Evolutionary conservation across 30 jellyfish, hydroid and myxozoan species (phyloP).

Genomic region (Cassiopea andromeda): DNA sequence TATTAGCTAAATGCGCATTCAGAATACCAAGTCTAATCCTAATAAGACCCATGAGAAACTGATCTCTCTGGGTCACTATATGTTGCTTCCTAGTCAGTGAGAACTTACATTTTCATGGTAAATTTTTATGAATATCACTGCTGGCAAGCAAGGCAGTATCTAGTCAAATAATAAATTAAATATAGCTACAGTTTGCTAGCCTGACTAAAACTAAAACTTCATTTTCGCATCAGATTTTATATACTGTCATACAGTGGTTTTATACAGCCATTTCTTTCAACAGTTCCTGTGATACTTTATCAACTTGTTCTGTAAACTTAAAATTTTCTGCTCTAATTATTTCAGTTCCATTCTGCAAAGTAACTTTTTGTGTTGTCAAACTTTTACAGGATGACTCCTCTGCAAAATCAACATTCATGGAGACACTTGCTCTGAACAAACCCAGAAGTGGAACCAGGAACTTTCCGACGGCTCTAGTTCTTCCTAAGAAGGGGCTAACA

Average conservation of each 20-base stretch:
- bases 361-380: not conserved
- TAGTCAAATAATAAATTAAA: not conserved
- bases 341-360: not conserved
- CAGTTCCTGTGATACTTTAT: not conserved
- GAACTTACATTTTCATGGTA: slow-evolving; percentile 8
- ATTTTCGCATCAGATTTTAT: not conserved
- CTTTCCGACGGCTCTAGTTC: not conserved
- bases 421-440: not conserved
- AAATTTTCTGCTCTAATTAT: not conserved
- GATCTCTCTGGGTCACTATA: slow-evolving; percentile 33
- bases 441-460: too few relatives aligned
- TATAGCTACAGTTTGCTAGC: too few relatives aligned
- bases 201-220: too few relatives aligned
- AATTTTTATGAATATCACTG: not conserved
- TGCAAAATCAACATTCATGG: not conserved
- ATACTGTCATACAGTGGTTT: not conserved
- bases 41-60: slow-evolving; percentile 55
- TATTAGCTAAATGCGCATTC: slow-evolving; percentile 59
- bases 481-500: not conserved
- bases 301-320: not conserved
- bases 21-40: slow-evolving; percentile 62
- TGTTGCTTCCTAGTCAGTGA: not conserved
- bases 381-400: not conserved
- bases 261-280: not conserved
- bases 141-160: slow-evolving; percentile 21